Evolutionary conservation across 1,140 invertebrate species (phyloP), one percentile per base, ranked within the genome.

Genomic region (Agraylea sexmaculata): DNA sequence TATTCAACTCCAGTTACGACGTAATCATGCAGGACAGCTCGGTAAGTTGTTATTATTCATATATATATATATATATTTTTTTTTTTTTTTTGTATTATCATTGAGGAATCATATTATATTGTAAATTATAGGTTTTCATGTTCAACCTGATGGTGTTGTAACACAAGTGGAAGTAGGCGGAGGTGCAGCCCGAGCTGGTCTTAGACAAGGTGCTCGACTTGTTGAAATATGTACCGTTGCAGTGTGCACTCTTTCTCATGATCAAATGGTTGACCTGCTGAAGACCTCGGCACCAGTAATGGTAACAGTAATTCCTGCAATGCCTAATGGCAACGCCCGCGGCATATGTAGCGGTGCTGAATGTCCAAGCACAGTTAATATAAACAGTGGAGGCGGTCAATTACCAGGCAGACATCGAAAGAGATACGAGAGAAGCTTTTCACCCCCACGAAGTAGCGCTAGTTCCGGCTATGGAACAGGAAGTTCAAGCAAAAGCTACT

Each of bases 101-200:
- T 22, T 20, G 12, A 28, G 3, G 25, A 29, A 11, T n/a, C 16
- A 37, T 6, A 37, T 23, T 38, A 19, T 20, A 11, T 36, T 6
- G 4, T 20, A 17, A 6, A 10, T 42, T 46, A 10, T 43, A 67
- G 92, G 92, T 18, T 96, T 96, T 67, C 89, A 96, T 60, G 87
- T 96, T 16, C 89, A 95, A 55, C 85, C 87, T 10, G 92, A 96
- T 62, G 93, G 92, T 3, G 76, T 96, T 3, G 88, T 97, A 2
- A 94, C 88, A 2, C 84, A 93, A 55, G 91, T 96, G 1, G 91
- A 95, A 61, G 74, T 72, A 40, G 79, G 80, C 55, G 88, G 90
- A 3, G 74, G 81, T 45, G 91, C 93, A 7, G 87, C 82, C 70
- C 75, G 86, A 43, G 85, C 87, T n/a, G 91, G 91, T 16, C 68